Base-by-base conservation (phyloP, 2,113 vertebrate genomes). In the Sigmodon hispidus region DNA sequence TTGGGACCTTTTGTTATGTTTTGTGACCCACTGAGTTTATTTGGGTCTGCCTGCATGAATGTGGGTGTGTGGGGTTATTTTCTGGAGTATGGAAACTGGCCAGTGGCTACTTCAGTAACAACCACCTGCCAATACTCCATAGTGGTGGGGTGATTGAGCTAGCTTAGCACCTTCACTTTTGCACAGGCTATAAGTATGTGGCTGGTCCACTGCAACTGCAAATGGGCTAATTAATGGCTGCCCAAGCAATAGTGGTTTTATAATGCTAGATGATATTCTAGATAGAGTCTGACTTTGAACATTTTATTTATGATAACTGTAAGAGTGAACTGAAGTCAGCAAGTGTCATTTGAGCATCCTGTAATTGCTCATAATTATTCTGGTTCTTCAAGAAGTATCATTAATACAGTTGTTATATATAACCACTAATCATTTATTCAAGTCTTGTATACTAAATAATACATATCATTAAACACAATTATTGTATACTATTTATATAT, bases 151-250 rank as follows among this genome's bases (percentile, higher is more conserved):
- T 36, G 10, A 86, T 48, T 8, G 19, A 34, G 19, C 31, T 7
- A 13, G 36, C 83, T 40, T 9, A 52, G 34, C 7, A 40, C 36
- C 67, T 73, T 88, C 85, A 34, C 89, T 93, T 94, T 75, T 83
- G 7, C 73, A 97, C 77, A 97, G 97, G 95, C 90, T 97, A 95
- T 96, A 77, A 85, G 34, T 97, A 94, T 97, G 97, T 98, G 94
- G 88, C 98, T 97, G 94, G 97, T 96, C 96, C 96, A 95, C 95
- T 98, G 96, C 95, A 97, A 97, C 93, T 97, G 81, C 95, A 96
- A 97, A 94, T 55, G 93, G 70, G 95, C 55, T 97, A 87, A 96
- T 70, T 97, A 90, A 96, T 48, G 97, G 93, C 7, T 86, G 43
- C 31, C 40, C 73, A 90, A 83, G 55, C 17, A 69, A 67, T 29